phyloP scores from a whole-genome alignment of 2,888 invertebrate genomes.

The Ernsta delagoae region DNA sequence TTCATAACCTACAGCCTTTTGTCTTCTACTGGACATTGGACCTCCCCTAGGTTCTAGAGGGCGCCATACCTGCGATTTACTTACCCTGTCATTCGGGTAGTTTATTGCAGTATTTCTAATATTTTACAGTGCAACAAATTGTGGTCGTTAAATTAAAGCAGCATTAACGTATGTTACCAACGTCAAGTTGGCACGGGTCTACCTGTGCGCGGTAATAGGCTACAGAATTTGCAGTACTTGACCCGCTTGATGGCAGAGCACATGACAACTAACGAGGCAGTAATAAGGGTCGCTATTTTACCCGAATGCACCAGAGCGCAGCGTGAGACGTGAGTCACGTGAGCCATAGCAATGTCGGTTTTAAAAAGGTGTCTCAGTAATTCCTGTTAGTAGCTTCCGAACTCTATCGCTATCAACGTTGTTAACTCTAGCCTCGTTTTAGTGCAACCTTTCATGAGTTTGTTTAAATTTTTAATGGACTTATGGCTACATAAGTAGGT shows the following conservation, averaged over 20 bases:
- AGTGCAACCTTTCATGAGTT: too few relatives aligned
- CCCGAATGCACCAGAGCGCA: constrained; percentile 8
- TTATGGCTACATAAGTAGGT: too few relatives aligned
- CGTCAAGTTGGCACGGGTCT: constrained; percentile 6
- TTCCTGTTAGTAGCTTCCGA: constrained; percentile 9
- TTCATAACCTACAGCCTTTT: too few relatives aligned
- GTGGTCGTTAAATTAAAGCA: background rate
- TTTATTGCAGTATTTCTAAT: too few relatives aligned
- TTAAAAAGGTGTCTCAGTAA: too few relatives aligned
- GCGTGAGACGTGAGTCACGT: constrained; percentile 18
- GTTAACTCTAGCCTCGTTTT: background rate
- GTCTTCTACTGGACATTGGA: too few relatives aligned
- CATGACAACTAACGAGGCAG: constrained; percentile 32
- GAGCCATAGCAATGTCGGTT: constrained; percentile 12
- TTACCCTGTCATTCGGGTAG: background rate
- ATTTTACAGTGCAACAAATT: background rate
- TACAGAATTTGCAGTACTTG: constrained; percentile 35
- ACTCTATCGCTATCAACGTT: background rate
- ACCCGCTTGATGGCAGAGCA: constrained; percentile 25
- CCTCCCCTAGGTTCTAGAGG: too few relatives aligned
- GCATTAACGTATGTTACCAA: background rate
- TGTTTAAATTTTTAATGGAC: too few relatives aligned
- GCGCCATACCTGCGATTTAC: too few relatives aligned
- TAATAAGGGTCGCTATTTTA: constrained; percentile 31
- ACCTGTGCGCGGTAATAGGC: constrained; percentile 26